phyloP scores from a whole-genome alignment of 2,888 invertebrate genomes.

The Hirudinaria manillensis region DNA sequence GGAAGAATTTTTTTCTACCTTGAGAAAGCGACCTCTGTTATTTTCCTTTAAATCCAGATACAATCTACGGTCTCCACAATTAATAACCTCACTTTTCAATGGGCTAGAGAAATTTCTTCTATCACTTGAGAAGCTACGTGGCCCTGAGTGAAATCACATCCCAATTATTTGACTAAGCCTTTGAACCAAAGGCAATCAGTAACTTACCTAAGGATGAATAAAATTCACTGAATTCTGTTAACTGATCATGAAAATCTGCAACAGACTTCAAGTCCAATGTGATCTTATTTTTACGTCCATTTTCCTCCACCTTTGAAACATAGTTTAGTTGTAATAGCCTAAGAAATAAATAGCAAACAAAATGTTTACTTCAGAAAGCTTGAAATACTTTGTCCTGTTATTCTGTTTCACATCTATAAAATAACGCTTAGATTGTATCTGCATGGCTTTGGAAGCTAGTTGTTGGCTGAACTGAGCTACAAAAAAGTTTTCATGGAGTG shows the following conservation, averaged over 20 bases:
- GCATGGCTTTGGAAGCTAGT: constrained; percentile 93
- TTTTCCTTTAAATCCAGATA: constrained; percentile 15
- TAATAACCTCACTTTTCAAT: constrained; percentile 95
- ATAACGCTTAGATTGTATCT: constrained; percentile 97
- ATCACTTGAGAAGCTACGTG: not conserved
- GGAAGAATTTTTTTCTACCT: not conserved
- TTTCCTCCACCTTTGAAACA: constrained; percentile 76
- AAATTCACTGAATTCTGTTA: constrained; percentile 90
- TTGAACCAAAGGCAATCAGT: not conserved
- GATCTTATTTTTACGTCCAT: constrained; percentile 91
- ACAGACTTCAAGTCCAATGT: constrained; percentile 93
- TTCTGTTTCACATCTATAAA: constrained; percentile 99
- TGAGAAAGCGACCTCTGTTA: constrained; percentile 6
- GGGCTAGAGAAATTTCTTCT: constrained; percentile 68
- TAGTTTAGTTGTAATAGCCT: not conserved
- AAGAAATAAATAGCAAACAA: not conserved
- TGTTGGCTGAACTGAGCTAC: constrained; percentile 60
- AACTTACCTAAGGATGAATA: constrained; percentile 78
- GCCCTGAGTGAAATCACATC: not conserved
- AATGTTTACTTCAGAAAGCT: constrained; percentile 87
- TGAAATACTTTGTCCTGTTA: constrained; percentile 92
- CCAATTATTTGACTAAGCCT: not conserved
- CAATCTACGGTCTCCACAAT: constrained; percentile 56
- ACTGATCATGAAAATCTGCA: constrained; percentile 91
- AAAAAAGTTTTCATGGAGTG: no score